A percentile compares a stretch with the other conserved stretches of the same genome.
These are phyloP conservation scores for Scaeva pyrastri DNA, from an alignment of 2,888 invertebrate genomes.

Conservation along the genomic window DNA sequence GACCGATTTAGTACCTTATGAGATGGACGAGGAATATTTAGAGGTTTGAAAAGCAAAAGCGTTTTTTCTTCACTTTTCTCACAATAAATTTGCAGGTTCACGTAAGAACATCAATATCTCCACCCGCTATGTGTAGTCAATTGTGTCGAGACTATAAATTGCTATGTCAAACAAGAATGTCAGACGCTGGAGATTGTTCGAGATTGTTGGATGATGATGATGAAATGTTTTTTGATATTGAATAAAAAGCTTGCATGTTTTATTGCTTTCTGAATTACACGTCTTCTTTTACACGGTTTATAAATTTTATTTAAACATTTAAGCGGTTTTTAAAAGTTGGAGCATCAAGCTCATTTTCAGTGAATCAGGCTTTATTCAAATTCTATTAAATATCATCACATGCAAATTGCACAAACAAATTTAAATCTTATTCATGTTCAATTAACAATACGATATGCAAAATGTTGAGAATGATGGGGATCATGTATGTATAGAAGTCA, in stretches of 20 bases:
- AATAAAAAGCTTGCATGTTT: too few relatives aligned
- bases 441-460: too few relatives aligned
- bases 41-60: constrained; percentile 77
- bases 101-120: constrained; percentile 80
- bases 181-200: constrained; percentile 74
- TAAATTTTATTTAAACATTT: neutral
- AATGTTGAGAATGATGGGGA: too few relatives aligned
- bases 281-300: too few relatives aligned
- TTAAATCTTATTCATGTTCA: too few relatives aligned
- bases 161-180: constrained; percentile 80
- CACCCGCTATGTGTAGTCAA: constrained; percentile 80
- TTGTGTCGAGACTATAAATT: constrained; percentile 81
- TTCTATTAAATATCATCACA: too few relatives aligned
- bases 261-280: too few relatives aligned
- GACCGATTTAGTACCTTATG: constrained; percentile 79
- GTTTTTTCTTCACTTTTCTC: neutral
- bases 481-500: too few relatives aligned
- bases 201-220: constrained; percentile 64
- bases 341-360: too few relatives aligned
- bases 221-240: constrained; percentile 45
- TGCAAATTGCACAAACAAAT: too few relatives aligned
- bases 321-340: too few relatives aligned
- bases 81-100: constrained; percentile 79
- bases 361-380: too few relatives aligned
- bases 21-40: constrained; percentile 80